Evolutionary conservation across 2,113 vertebrate genomes (phyloP), one percentile per base, ranked within the genome.

Genomic region (Salvelinus alpinus): DNA sequence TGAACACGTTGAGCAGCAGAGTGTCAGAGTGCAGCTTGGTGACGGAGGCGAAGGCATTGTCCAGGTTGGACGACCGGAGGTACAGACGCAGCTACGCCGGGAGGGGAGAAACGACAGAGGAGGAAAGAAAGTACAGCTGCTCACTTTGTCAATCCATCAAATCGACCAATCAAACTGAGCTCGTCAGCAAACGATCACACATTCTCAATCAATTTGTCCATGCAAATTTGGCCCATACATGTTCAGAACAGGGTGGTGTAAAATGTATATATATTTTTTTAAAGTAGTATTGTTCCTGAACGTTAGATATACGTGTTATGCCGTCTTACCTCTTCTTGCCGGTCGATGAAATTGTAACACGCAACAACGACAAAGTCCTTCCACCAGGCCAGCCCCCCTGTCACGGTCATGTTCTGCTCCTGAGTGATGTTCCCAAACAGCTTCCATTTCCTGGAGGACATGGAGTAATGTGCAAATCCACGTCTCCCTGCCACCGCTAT

Each of bases 391-490:
- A 99, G 93, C 71, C 98, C 98, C 78, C 98, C 98, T 2, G 97
- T 99, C 82, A 99, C 96, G 0, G 92, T 93, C 97, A 99, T 97
- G 90, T 95, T 99, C 93, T 99, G 97, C 90, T 99, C 98, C 98
- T 99, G 98, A 82, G 97, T 99, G 88, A 99, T 95, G 78, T 99
- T 99, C 81, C 98, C 98, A 91, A 99, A 99, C 75, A 99, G 91
- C 81, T 99, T 99, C 98, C 98, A 99, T 92, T 98, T 99, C 89
- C 98, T 96, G 85, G 95, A 97, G 82, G 95, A 94, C 86, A 99
- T 93, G 73, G 97, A 98, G 88, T 99, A 99, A 92, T 99, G 97
- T 91, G 97, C 98, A 95, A 99, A 97, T 77, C 98, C 98, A 88
- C 95, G 96, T 82, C 95, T 95, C 82, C 97, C 98, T 82, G 96